A percentile compares a stretch with the other conserved stretches of the same genome.
phyloP scores from a whole-genome alignment of 2,888 invertebrate species.

The Hololepta plana region DNA sequence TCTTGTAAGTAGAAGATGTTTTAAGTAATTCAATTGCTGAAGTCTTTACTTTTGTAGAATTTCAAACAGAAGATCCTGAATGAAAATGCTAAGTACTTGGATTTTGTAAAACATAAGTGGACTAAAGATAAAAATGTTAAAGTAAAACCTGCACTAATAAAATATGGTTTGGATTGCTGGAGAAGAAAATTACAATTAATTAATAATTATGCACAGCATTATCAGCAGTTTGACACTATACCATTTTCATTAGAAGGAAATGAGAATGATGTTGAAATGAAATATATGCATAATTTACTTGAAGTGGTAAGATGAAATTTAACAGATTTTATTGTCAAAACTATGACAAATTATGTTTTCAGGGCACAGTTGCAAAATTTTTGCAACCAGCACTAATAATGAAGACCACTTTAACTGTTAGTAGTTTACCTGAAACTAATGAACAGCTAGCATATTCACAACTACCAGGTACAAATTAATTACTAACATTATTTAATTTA shows the following conservation, averaged over 20 bases:
- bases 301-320: slow-evolving; percentile 13
- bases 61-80: no score
- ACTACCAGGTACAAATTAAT: slow-evolving; percentile 11
- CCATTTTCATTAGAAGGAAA: slow-evolving; percentile 13
- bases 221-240: slow-evolving; percentile 12
- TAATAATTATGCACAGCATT: slow-evolving; percentile 14
- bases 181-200: slow-evolving; percentile 11
- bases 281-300: slow-evolving; percentile 12
- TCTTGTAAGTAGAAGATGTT: slow-evolving; percentile 7
- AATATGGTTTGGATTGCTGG: slow-evolving; percentile 9
- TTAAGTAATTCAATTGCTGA: no score
- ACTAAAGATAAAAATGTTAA: not conserved
- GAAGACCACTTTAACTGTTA: slow-evolving; percentile 6
- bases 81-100: slow-evolving; percentile 9
- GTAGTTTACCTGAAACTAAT: slow-evolving; percentile 6
- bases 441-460: slow-evolving; percentile 10
- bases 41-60: no score
- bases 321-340: not conserved
- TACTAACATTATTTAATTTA: not conserved
- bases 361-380: slow-evolving; percentile 12
- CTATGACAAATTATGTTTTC: slow-evolving; percentile 5
- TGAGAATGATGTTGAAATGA: slow-evolving; percentile 13
- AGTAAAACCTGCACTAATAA: slow-evolving; percentile 2
- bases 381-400: slow-evolving; percentile 9
- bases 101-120: slow-evolving; percentile 7